A percentile compares a stretch with the other conserved stretches of the same genome.
Evolutionary conservation across 2,113 vertebrate species (phyloP).

Genomic region (Micronisus gabar): DNA sequence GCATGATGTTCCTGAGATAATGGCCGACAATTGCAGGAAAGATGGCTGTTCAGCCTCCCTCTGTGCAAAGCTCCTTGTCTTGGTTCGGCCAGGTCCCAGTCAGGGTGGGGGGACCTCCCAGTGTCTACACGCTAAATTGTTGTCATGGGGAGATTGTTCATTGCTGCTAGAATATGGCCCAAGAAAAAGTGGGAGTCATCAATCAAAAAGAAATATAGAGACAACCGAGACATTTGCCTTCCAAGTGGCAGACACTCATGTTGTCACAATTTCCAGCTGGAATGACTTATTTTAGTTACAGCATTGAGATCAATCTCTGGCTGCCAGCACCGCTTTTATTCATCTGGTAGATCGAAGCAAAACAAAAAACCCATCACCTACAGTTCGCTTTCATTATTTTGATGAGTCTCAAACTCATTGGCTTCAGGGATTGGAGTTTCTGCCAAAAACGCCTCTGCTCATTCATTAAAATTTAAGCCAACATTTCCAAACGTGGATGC

Average conservation of each 20-base stretch:
- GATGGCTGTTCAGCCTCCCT: neutral
- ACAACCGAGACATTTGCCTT: neutral
- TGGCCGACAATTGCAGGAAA: neutral
- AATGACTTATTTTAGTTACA: slow-evolving; percentile 44
- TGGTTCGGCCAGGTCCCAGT: neutral
- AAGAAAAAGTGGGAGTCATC: slow-evolving; percentile 14
- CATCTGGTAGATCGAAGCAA: neutral
- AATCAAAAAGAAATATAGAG: slow-evolving; percentile 15
- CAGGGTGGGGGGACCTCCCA: neutral
- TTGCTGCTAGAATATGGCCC: neutral
- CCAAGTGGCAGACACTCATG: slow-evolving; percentile 18
- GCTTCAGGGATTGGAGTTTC: slow-evolving; percentile 9
- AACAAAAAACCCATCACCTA: slow-evolving; percentile 29
- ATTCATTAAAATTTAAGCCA: slow-evolving; percentile 17
- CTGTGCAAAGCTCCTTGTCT: neutral
- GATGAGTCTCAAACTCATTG: slow-evolving; percentile 24
- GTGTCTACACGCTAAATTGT: neutral
- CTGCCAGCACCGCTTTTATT: slow-evolving; percentile 46
- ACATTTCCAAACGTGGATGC: neutral
- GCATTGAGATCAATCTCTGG: neutral
- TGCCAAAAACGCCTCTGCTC: neutral
- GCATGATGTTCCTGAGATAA: neutral
- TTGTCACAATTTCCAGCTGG: slow-evolving; percentile 41
- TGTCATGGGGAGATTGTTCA: accelerated
- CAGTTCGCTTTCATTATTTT: slow-evolving; percentile 16